These are phyloP conservation scores for Campylorhamphus procurvoides DNA, from an alignment of 2,113 vertebrate species.

Conservation along the genomic window DNA sequence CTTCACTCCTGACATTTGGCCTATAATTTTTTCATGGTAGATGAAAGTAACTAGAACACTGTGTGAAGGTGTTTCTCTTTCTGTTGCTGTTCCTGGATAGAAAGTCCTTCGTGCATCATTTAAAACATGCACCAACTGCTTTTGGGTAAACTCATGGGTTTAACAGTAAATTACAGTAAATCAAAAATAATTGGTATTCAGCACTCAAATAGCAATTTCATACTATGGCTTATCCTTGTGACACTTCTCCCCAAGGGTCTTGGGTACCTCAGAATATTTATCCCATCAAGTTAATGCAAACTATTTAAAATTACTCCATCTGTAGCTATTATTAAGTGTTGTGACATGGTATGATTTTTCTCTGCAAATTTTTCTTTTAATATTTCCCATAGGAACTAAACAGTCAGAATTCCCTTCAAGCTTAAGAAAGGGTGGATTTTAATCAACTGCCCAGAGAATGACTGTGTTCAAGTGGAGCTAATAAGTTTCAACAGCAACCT, in stretches of 20 bases:
- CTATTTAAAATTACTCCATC: conserved; percentile 58
- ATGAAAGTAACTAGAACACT: background rate
- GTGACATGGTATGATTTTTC: conserved; percentile 53
- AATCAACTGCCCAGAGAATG: conserved; percentile 41
- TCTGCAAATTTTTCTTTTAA: background rate
- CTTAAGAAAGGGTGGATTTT: conserved; percentile 41
- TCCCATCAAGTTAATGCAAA: conserved; percentile 51
- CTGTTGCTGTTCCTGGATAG: background rate
- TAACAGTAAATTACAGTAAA: conserved; percentile 66
- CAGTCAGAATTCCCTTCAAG: background rate
- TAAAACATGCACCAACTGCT: conserved; percentile 33
- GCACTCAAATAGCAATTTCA: conserved; percentile 63
- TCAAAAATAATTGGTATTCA: conserved; percentile 68
- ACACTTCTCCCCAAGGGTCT: conserved; percentile 41
- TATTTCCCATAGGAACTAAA: conserved; percentile 31
- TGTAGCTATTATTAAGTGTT: conserved; percentile 63
- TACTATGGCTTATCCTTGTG: conserved; percentile 44
- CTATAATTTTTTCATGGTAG: background rate
- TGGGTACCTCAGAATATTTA: conserved; percentile 65
- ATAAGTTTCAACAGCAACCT: conserved; percentile 34
- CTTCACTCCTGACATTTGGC: background rate
- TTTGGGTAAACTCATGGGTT: conserved; percentile 53
- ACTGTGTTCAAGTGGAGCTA: conserved; percentile 32
- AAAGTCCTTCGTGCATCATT: conserved; percentile 16
- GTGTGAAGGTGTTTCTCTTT: background rate